Conservation (phyloP, 2,888 invertebrate genomes). For the Tetropium fuscum region DNA sequence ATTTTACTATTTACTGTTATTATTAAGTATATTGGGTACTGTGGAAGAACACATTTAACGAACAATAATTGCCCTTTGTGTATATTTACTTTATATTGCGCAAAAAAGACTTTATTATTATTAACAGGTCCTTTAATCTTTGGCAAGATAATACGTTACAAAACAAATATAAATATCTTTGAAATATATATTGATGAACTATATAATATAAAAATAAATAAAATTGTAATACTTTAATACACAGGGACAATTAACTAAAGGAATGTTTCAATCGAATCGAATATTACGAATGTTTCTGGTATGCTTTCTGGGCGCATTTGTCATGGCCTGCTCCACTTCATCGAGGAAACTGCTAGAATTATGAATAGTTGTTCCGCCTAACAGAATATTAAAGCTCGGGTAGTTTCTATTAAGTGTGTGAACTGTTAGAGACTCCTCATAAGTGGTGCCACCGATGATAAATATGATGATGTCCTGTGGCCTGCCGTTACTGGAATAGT, state of each 20-base stretch:
- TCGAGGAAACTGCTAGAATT: conserved; percentile 86
- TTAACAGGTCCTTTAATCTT: no score
- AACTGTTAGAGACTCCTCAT: conserved; percentile 92
- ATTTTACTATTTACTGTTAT: no score
- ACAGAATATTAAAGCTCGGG: conserved; percentile 79
- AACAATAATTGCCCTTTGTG: no score
- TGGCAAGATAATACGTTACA: neutral
- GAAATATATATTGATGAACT: neutral
- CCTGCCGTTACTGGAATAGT: conserved; percentile 72
- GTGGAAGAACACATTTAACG: no score
- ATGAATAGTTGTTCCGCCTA: conserved; percentile 94
- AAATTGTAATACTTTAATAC: conserved; percentile 7
- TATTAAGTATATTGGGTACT: no score
- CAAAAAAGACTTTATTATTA: no score
- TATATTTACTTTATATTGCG: neutral
- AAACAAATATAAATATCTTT: conserved; percentile 8
- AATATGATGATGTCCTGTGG: conserved; percentile 97
- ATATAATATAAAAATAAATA: conserved; percentile 27
- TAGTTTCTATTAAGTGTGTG: conserved; percentile 83
- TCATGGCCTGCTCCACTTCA: conserved; percentile 78
- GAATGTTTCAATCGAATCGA: conserved; percentile 46
- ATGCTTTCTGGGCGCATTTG: conserved; percentile 70
- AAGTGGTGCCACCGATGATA: conserved; percentile 95
- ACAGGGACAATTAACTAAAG: conserved; percentile 2
- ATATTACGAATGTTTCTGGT: conserved; percentile 56